Conservation (phyloP, 2,113 vertebrate genomes). For the Chunga burmeisteri region DNA sequence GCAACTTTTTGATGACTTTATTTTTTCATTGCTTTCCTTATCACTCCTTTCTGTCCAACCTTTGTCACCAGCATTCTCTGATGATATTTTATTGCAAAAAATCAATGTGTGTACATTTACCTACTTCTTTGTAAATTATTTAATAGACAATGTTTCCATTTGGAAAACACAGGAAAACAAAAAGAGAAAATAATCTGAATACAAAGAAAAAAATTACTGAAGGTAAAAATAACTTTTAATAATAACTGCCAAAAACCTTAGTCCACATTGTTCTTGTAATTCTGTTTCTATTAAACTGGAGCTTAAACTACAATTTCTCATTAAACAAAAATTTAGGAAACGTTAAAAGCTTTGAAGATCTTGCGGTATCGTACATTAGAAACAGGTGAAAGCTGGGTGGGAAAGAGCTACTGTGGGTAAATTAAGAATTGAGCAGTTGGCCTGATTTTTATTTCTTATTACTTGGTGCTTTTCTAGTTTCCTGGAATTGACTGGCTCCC, state of each 20-base stretch:
- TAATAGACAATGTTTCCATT: neutral
- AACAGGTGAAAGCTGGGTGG: neutral
- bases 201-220: neutral
- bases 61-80: neutral
- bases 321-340: neutral
- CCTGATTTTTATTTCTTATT: neutral
- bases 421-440: neutral
- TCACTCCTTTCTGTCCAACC: neutral
- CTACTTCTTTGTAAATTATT: neutral
- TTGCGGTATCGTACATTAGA: neutral
- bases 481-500: neutral
- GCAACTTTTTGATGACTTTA: neutral
- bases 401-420: neutral
- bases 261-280: neutral
- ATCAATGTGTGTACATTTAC: neutral
- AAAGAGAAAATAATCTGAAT: neutral
- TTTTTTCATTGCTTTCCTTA: neutral
- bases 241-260: neutral
- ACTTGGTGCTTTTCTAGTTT: neutral
- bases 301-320: neutral
- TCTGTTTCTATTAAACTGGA: neutral
- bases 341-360: neutral
- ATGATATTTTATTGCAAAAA: neutral
- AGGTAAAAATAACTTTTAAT: neutral
- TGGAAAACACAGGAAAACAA: neutral